Evolutionary conservation across 2,113 vertebrate species (phyloP).

Genomic region (Eupsittula cactorum): DNA sequence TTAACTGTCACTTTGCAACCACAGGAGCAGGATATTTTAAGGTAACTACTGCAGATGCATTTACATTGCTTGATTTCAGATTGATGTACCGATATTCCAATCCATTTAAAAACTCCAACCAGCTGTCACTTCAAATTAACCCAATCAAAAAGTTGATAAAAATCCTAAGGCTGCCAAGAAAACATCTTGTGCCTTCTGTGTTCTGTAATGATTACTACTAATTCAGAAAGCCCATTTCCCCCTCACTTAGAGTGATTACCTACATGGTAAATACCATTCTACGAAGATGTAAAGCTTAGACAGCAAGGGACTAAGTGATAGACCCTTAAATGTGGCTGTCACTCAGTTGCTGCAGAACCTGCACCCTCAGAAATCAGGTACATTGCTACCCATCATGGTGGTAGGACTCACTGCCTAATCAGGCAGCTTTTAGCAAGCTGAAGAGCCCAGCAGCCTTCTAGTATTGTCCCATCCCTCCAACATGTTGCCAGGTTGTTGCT

Average conservation of each 20-base stretch:
- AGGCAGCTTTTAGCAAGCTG: background rate
- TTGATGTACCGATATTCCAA: background rate
- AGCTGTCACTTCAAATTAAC: background rate
- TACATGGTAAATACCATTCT: background rate
- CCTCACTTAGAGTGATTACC: background rate
- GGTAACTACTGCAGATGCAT: background rate
- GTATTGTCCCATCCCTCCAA: background rate
- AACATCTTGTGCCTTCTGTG: background rate
- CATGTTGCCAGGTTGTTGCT: background rate
- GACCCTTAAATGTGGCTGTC: background rate
- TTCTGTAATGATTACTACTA: background rate
- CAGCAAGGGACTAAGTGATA: background rate
- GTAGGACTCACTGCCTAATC: background rate
- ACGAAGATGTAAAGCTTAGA: background rate
- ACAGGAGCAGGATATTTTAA: background rate
- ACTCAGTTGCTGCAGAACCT: background rate
- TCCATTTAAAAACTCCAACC: background rate
- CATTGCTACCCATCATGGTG: background rate
- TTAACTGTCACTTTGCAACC: background rate
- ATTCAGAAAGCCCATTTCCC: background rate
- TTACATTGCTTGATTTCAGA: background rate
- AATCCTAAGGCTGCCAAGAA: background rate
- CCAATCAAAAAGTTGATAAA: background rate
- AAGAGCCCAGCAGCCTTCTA: background rate
- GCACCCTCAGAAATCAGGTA: background rate